Evolutionary conservation across 92 coral and sea anemone genomes (phyloP), one percentile per base, ranked within the genome.

Genomic region (Phymanthus crucifer): DNA sequence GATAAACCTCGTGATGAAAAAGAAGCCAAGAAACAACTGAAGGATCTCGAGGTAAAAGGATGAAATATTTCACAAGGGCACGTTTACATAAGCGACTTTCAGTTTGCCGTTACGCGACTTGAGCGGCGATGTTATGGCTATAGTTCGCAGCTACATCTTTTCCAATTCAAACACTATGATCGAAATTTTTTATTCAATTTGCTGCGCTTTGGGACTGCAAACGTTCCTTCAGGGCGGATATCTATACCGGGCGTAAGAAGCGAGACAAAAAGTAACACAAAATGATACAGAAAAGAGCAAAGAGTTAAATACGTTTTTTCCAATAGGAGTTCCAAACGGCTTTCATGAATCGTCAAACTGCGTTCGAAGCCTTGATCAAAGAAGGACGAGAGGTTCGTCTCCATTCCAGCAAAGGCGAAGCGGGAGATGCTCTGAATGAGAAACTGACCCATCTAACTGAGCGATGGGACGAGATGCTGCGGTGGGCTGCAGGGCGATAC

Each of bases 401-500:
- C 47, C 84, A 80, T 17, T 84, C 94, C 5, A 90, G 93, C 74
- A 87, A 87, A 84, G 97, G 93, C n/a, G 90, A 78, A 46, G 90
- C 91, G n/a, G 94, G 89, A 13, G 98, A 93, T 32, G 43, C 52
- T 57, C 82, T 96, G 79, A 87, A 89, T 80, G 92, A 86, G 77
- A 87, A 89, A 32, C 88, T 95, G 81, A 92, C 98, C 47, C 81
- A 89, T 66, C 72, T 96, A 32, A 96, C 98, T 26, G 91, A 88
- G 71, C 87, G 97, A 61, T 96, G 99, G 99, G 99, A 96, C 76
- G 99, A 96, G 85, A 90, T 89, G 92, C 84, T 92, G 32, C 94
- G 99, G 16, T 96, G 99, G 99, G 99, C 99, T 18, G 98, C 99
- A 24, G 99, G 99, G 21, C 86, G 99, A 50, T 96, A 96, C 76